Conservation (phyloP, 2,888 invertebrate species). For the Polietes domitor region DNA sequence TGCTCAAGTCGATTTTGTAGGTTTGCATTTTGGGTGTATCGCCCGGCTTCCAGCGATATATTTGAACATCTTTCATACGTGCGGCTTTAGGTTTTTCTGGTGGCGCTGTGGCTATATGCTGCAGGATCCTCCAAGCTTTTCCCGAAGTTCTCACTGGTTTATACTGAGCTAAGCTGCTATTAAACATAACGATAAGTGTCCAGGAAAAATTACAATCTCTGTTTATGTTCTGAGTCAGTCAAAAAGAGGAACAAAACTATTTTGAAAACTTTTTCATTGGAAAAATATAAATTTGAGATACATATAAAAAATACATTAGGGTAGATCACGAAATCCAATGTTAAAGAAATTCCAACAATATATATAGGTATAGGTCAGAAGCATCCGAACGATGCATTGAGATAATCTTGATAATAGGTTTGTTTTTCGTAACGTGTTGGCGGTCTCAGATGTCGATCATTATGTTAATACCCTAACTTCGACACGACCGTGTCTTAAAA, state of each 20-base stretch:
- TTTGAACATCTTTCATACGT: constrained; percentile 87
- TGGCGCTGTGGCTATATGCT: not conserved
- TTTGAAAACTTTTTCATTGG: not conserved
- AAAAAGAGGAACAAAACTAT: too few species aligned
- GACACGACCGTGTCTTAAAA: too few species aligned
- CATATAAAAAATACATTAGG: too few species aligned
- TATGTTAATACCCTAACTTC: too few species aligned
- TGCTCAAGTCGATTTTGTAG: constrained; percentile 86
- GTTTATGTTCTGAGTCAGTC: not conserved
- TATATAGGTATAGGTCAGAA: too few species aligned
- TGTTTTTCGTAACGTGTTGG: too few species aligned
- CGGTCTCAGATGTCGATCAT: too few species aligned
- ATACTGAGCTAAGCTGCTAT: not conserved
- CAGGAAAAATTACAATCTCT: too few species aligned
- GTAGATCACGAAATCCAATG: too few species aligned
- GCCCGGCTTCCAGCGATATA: constrained; percentile 94
- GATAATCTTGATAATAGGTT: too few species aligned
- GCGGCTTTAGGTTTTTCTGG: constrained; percentile 51
- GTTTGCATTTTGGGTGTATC: constrained; percentile 89
- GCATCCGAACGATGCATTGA: too few species aligned
- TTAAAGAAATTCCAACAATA: too few species aligned
- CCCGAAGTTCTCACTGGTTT: not conserved
- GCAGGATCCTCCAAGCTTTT: not conserved
- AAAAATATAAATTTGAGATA: not conserved
- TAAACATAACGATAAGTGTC: not conserved